Base-by-base conservation (phyloP, 2,888 invertebrate genomes). In the Eugnorisma glareosa region DNA sequence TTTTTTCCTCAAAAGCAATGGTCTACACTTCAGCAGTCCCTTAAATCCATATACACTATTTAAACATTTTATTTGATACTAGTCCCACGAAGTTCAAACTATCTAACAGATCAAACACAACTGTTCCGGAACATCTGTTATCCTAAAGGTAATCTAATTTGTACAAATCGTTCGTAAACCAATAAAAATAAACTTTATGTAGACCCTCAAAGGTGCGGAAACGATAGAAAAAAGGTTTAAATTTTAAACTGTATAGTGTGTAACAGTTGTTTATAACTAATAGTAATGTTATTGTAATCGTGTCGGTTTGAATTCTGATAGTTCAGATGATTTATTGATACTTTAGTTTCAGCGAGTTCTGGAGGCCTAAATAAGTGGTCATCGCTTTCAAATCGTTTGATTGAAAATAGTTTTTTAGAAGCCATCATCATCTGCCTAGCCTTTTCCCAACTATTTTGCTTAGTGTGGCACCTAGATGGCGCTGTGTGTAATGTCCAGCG, bases 131-230 rank as follows among this genome's bases (percentile, higher is more conserved):
- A 79, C 93, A 94, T 93, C 92, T 94, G 92, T 91, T 91, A 74
- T 78, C 79, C 77, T 73, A 83, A 57, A 86, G 91, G 91, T 95
- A 95, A 96, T 95, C 95, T 93, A 95, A 95, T 95, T 95, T 95
- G 93, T 91, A 90, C 91, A 93, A 95, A 94, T 94, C 92, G 93
- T 83, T 92, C 86, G 87, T 91, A 90, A 91, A 86, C 88, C 91
- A 90, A 94, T 94, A 93, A 94, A 93, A 94, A 92, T 93, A 92
- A 93, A 93, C 87, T 90, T 89, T 88, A 85, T 80, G 61, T 75
- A 66, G 79, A 84, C 86, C 89, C 85, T 83, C 79, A 76, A 54
- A 75, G 86, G 75, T 78, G 83, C 86, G 89, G 90, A 89, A 89
- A 81, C 75, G 63, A 81, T 76, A 88, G 77, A 89, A 89, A 88